Percentiles rank a stretch among this genome's conserved stretches.
Conservation (phyloP, 2,113 vertebrate species). For the Myrmecophaga tridactyla region DNA sequence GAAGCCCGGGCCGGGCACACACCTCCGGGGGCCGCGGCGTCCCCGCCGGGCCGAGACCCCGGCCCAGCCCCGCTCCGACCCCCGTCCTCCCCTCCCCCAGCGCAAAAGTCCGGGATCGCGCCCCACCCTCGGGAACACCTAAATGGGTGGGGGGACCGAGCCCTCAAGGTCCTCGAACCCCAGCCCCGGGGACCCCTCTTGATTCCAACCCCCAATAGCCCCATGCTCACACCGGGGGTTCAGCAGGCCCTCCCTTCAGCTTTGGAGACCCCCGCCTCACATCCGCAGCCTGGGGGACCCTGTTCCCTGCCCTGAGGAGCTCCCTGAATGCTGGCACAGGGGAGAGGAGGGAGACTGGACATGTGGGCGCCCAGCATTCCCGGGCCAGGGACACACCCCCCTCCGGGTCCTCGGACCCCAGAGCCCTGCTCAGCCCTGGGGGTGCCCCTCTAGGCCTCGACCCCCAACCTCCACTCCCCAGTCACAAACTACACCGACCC, state of each 20-base stretch:
- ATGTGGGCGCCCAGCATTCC: too few species aligned
- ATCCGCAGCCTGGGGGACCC: background rate
- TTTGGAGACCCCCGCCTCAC: background rate
- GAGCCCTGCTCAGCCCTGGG: background rate
- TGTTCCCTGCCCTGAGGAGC: background rate
- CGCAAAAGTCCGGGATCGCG: background rate
- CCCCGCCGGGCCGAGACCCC: background rate
- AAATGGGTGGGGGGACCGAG: background rate
- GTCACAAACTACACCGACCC: too few species aligned
- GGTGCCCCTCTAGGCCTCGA: too few species aligned
- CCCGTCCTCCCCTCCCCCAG: background rate
- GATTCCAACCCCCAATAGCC: background rate
- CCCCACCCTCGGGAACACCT: accelerated
- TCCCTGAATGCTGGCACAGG: background rate
- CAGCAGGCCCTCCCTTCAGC: background rate
- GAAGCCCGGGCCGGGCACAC: background rate
- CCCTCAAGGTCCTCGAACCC: background rate
- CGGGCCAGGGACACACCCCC: background rate
- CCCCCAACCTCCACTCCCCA: too few species aligned
- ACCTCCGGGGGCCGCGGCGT: background rate
- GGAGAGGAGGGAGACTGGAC: accelerated
- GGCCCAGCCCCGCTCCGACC: background rate
- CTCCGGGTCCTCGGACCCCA: background rate
- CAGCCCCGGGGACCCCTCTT: background rate
- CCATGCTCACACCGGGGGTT: background rate